Percentiles rank a stretch among this genome's conserved stretches.
phyloP scores from a whole-genome alignment of 1,140 invertebrate genomes.

The Drosophila malerkotliana region DNA sequence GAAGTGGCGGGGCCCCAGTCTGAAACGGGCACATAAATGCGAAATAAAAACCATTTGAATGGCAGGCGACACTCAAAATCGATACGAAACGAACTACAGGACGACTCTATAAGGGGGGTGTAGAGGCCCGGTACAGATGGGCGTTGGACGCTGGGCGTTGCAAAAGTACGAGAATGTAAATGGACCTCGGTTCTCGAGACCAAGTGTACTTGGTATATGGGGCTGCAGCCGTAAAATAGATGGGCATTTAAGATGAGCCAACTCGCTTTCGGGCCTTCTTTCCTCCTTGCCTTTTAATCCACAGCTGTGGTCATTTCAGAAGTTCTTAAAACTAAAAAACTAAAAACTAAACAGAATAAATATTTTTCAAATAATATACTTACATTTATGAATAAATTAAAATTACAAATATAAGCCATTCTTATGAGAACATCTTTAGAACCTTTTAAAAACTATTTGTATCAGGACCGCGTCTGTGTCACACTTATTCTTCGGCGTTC shows the following conservation, averaged over 20 bases:
- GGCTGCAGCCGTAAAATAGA: conserved; percentile 66
- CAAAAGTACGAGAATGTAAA: conserved; percentile 60
- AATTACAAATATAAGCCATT: too few species aligned
- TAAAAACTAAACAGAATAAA: too few species aligned
- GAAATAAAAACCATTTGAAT: conserved; percentile 80
- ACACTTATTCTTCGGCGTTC: conserved; percentile 7
- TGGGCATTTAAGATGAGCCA: conserved; percentile 74
- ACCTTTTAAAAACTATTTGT: background rate
- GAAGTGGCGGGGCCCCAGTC: conserved; percentile 30
- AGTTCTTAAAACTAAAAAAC: background rate
- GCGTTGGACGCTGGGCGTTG: conserved; percentile 27
- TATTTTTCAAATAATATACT: too few species aligned
- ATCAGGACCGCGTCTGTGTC: conserved; percentile 7
- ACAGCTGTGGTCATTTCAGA: conserved; percentile 20
- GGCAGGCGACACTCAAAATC: conserved; percentile 81
- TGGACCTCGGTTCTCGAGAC: conserved; percentile 34
- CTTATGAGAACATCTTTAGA: too few species aligned
- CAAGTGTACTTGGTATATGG: conserved; percentile 57
- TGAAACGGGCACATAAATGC: conserved; percentile 68
- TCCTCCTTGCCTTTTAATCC: conserved; percentile 17
- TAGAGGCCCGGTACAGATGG: background rate
- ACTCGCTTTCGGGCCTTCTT: conserved; percentile 11
- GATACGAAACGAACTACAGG: conserved; percentile 58
- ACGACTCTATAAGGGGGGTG: background rate
- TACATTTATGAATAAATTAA: too few species aligned